Evolutionary conservation across 1,140 invertebrate genomes (phyloP), one percentile per base, ranked within the genome.

Genomic region (Calosoma granatense): DNA sequence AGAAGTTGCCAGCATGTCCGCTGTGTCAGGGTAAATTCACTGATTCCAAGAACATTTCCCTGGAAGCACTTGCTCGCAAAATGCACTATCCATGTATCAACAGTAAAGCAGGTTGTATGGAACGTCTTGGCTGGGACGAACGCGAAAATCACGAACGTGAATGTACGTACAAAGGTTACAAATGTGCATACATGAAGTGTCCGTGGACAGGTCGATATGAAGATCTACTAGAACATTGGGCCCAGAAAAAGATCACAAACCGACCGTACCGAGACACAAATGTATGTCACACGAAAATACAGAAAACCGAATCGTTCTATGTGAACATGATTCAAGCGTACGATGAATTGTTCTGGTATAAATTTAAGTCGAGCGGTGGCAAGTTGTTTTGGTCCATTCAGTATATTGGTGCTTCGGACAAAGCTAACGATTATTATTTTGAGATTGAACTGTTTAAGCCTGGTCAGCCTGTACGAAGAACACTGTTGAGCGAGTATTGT

Each of bases 61-160:
- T 68, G 1, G 64, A 66, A 59, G 53, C 58, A 21, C 39, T 66
- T 21, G 54, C 58, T 0, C 20, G 22, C 2, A 21, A 41, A n/a
- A 57, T 65, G n/a, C 21, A 39, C 1, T 66, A 63, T 56, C 62
- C 62, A 11, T 67, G 66, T 22, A 66, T 58, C 22, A 63, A 58
- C 36, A 19, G 23, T 2, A 59, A 59, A 51, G 12, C 14, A 41
- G 63, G 60, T n/a, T 66, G 64, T 47, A 3, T 17, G 41, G 41
- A 47, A 12, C 6, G 41, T 4, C 17, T 47, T 4, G 4, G 3
- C 17, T 17, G 9, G 3, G 15, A 47, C 2, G 17, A 58, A 26
- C 61, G 64, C 11, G 39, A 58, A 54, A 22, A 59, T 4, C 64
- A 66, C 43, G 58, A 66, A 58, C 53, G 17, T 11, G 36, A 15